phyloP scores from a whole-genome alignment of 2,797 vertebrate genomes.

The Chelon labrosus region DNA sequence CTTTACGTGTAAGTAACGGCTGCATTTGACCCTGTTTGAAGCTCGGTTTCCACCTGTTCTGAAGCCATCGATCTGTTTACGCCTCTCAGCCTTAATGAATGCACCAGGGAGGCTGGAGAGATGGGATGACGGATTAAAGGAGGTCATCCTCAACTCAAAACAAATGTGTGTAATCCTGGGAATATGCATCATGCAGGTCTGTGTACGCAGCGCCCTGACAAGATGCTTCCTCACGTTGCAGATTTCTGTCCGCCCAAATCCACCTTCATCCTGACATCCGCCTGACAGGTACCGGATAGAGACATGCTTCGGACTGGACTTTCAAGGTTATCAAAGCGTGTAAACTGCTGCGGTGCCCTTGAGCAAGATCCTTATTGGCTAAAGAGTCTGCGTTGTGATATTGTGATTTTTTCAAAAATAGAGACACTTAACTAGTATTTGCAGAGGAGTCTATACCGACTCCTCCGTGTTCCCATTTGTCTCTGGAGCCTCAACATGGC shows the following conservation, averaged over 20 bases:
- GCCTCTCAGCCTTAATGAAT: conserved; percentile 61
- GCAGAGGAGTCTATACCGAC: not conserved
- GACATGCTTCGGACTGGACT: not conserved
- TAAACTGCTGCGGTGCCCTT: conserved; percentile 16
- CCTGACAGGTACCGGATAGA: conserved; percentile 4
- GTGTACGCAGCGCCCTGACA: conserved; percentile 7
- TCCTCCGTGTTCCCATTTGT: conserved; percentile 26
- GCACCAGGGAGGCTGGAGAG: conserved; percentile 52
- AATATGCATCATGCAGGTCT: conserved; percentile 34
- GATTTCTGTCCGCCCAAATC: conserved; percentile 26
- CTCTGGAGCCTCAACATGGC: conserved; percentile 5
- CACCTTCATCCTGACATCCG: conserved; percentile 24
- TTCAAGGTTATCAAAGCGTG: conserved; percentile 19
- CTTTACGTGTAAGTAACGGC: conserved; percentile 7
- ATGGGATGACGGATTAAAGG: conserved; percentile 64
- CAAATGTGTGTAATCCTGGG: conserved; percentile 64
- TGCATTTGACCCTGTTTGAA: conserved; percentile 39
- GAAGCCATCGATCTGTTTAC: conserved; percentile 73
- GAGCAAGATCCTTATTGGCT: not conserved
- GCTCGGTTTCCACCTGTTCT: conserved; percentile 44
- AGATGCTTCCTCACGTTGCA: conserved; percentile 37
- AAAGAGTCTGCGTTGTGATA: not conserved
- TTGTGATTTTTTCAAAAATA: conserved; percentile 18
- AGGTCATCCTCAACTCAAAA: conserved; percentile 65
- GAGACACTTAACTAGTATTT: not conserved